phyloP scores from a whole-genome alignment of 1,140 invertebrate species.

The Scylla paramamosain region DNA sequence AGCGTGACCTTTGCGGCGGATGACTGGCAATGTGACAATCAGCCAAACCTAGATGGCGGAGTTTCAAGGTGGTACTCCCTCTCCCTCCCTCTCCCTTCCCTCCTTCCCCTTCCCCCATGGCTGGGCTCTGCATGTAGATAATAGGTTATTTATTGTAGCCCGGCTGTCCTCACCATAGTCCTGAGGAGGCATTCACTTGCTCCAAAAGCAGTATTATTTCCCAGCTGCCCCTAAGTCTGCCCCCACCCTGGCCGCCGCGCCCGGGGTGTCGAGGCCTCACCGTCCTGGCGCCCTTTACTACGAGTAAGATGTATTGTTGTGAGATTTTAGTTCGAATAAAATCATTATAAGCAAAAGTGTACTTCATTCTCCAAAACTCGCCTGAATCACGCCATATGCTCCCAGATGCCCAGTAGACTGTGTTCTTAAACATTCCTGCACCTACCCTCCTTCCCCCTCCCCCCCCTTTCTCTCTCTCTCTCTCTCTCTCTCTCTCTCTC shows the following conservation, averaged over 20 bases:
- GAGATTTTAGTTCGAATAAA: not conserved
- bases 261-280: not conserved
- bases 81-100: no score
- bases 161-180: not conserved
- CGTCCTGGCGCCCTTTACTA: not conserved
- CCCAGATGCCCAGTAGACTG: no score
- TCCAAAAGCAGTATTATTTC: not conserved
- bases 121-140: not conserved
- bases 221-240: not conserved
- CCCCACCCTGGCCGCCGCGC: not conserved
- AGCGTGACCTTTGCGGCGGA: not conserved
- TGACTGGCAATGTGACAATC: not conserved
- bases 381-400: not conserved
- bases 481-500: no score
- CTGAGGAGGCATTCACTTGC: not conserved
- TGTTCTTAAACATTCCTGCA: no score
- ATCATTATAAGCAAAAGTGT: not conserved
- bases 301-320: not conserved
- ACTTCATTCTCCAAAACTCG: not conserved
- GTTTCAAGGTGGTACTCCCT: not conserved
- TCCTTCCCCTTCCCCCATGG: not conserved
- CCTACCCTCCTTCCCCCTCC: no score
- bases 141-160: constrained; percentile 24
- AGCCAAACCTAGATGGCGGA: not conserved
- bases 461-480: no score